Evolutionary conservation across 2,113 vertebrate genomes (phyloP), one percentile per base, ranked within the genome.

Genomic region (Hyaena hyaena): DNA sequence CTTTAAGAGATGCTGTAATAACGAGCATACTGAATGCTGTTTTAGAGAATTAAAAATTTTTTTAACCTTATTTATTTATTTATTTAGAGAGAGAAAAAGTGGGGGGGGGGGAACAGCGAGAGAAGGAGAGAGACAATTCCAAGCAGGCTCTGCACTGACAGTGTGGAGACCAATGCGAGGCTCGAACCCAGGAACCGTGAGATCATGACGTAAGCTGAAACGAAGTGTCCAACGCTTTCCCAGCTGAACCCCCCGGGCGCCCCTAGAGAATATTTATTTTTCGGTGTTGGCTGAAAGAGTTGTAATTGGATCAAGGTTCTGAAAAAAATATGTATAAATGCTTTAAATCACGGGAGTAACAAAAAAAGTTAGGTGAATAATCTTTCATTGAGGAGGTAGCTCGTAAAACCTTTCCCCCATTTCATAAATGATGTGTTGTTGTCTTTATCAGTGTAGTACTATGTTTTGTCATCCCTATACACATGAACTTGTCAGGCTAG

Each of bases 401-500:
- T 91, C 90, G 85, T 45, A 10, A n/a, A 45, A n/a, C 77, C 16
- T 63, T 91, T 66, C 77, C n/a, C 10, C 83, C 74, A 4, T 86
- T 81, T 69, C n/a, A 35, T 43, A 74, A 68, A 93, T 82, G 93
- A 65, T 89, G 24, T 91, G 17, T 84, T 66, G 94, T 81, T 96
- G 7, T 53, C 55, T 93, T 88, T 69, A 69, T 66, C 21, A 31
- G n/a, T 74, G 4, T 55, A 88, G 84, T 71, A 58, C 35, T 45
- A 10, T 96, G 55, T 86, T 96, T 93, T 89, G 84, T 88, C 81
- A 53, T 35, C 23, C 21, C 86, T 89, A 95, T 58, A 95, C 73
- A 84, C 65, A 23, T 81, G 35, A 98, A 97, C 76, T 94, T 93
- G 88, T 92, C 19, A 85, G 50, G 74, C 92, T 81, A 55, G 93